A percentile compares a stretch with the other conserved stretches of the same genome.
Evolutionary conservation across 2,888 invertebrate species (phyloP).

Genomic region (Nesidiocoris tenuis): DNA sequence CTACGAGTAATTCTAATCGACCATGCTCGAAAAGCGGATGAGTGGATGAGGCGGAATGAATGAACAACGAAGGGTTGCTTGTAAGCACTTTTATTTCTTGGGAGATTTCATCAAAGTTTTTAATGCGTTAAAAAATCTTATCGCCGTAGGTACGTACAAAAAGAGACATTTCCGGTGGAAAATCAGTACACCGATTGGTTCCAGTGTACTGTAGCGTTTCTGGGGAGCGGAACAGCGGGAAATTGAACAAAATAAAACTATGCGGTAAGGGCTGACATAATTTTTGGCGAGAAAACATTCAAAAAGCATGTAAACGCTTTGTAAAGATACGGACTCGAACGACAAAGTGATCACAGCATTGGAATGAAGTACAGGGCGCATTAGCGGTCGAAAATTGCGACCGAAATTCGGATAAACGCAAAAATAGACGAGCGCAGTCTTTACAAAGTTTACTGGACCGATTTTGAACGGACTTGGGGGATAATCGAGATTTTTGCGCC

Average conservation of each 20-base stretch:
- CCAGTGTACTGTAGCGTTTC: not conserved
- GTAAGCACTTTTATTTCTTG: conserved; percentile 27
- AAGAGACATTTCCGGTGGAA: not conserved
- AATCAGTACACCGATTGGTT: not conserved
- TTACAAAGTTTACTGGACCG: no score
- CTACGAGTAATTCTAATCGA: not conserved
- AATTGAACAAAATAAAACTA: not conserved
- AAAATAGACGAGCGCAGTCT: no score
- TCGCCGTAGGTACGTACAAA: conserved; percentile 29
- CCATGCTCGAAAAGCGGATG: conserved; percentile 4
- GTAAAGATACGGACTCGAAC: not conserved
- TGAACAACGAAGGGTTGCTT: conserved; percentile 14
- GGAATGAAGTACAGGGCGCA: not conserved
- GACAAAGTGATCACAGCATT: not conserved
- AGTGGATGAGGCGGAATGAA: conserved; percentile 32
- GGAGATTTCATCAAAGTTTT: conserved; percentile 10
- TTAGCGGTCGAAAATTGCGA: no score
- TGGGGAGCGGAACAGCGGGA: no score
- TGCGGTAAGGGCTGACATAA: not conserved
- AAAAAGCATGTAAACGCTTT: not conserved
- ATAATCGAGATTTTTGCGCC: no score
- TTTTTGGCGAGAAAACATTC: not conserved
- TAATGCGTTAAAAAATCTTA: conserved; percentile 29
- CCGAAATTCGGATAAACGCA: no score
- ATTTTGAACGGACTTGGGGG: no score